Conservation (phyloP, 2,113 vertebrate genomes). For the Tauraco erythrolophus region DNA sequence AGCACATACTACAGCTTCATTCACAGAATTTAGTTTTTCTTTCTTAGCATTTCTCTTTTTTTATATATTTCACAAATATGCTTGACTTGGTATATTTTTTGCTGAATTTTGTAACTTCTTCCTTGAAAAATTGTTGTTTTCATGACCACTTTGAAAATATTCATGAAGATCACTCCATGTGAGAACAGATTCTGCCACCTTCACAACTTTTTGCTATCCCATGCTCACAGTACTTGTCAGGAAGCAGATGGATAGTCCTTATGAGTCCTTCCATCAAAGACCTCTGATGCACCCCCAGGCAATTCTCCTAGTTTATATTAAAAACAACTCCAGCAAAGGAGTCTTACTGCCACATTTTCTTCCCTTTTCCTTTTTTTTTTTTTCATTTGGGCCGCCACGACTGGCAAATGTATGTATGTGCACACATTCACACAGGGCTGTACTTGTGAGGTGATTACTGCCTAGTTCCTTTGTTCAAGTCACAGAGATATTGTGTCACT, state of each 20-base stretch:
- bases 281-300: background rate
- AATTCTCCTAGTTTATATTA: background rate
- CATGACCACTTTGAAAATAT: background rate
- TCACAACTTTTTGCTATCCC: background rate
- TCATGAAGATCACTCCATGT: background rate
- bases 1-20: background rate
- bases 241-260: slow-evolving; percentile 32
- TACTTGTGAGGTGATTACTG: background rate
- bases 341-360: background rate
- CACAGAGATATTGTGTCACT: background rate
- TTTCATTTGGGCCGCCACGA: background rate
- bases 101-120: background rate
- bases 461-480: background rate
- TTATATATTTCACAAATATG: background rate
- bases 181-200: slow-evolving; percentile 32
- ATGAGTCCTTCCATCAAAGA: slow-evolving; percentile 13
- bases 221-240: slow-evolving; percentile 43
- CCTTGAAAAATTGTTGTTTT: background rate
- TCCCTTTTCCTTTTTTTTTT: background rate
- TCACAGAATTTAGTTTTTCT: background rate
- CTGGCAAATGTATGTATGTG: background rate
- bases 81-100: background rate
- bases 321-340: background rate
- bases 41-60: background rate
- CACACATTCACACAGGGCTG: too few species aligned